phyloP scores from a whole-genome alignment of 2,888 invertebrate genomes.

The Tetragonula carbonaria region DNA sequence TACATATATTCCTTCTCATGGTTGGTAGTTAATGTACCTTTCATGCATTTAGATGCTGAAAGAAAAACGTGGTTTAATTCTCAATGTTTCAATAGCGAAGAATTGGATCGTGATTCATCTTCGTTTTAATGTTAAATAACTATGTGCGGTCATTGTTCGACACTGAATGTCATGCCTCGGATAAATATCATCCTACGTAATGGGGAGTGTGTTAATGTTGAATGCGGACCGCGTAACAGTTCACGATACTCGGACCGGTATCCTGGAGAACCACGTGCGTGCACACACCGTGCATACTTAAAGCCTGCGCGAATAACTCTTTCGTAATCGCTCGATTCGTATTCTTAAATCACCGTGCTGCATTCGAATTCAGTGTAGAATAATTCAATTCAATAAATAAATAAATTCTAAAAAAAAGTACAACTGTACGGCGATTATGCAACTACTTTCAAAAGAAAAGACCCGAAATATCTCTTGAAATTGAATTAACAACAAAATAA shows the following conservation, averaged over 20 bases:
- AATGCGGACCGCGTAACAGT: constrained; percentile 40
- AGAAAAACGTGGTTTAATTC: not conserved
- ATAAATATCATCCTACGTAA: constrained; percentile 32
- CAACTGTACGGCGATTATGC: too few species aligned
- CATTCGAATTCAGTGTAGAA: not conserved
- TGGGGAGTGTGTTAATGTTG: constrained; percentile 30
- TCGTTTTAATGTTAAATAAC: not conserved
- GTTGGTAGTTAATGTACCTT: not conserved
- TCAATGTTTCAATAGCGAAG: not conserved
- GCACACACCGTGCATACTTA: constrained; percentile 44
- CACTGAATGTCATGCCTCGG: not conserved
- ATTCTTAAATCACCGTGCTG: not conserved
- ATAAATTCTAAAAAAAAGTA: too few species aligned
- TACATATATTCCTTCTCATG: not conserved
- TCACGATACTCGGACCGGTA: constrained; percentile 29
- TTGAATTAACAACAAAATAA: not conserved
- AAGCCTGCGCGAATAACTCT: constrained; percentile 36
- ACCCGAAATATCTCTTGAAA: too few species aligned
- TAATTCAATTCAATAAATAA: too few species aligned
- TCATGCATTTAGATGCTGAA: not conserved
- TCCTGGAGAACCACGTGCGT: constrained; percentile 42
- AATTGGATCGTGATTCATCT: not conserved
- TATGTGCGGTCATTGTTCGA: not conserved
- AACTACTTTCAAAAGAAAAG: too few species aligned
- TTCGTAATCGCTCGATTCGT: constrained; percentile 29